Evolutionary conservation across 2,888 invertebrate species (phyloP), one percentile per base, ranked within the genome.

Genomic region (Clunio marinus): DNA sequence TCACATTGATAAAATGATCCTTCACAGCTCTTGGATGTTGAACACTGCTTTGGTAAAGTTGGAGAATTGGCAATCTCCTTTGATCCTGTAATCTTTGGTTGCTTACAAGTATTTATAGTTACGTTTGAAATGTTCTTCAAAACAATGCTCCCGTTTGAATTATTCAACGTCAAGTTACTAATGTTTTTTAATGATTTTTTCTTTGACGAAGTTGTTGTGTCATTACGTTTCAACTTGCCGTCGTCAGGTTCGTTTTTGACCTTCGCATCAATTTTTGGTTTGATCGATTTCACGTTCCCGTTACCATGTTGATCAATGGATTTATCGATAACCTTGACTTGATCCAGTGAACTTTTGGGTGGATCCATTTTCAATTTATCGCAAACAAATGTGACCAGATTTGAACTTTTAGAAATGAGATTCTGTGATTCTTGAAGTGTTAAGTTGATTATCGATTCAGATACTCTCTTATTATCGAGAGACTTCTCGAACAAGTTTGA

Each of bases 401-500:
- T 35, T 13, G 15, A 46, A 27, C 72, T 69, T 51, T 76, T 75
- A 2, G 73, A 73, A 71, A 79, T 78, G 65, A 79, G 71, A 70
- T 78, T 78, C 70, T 78, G 78, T 51, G 78, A 77, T 70, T 79
- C 79, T 46, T 76, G 76, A 68, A 78, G 69, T 17, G 79, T 79
- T 66, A 79, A 77, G 69, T 79, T 78, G 15, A 79, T 76, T 25
- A 79, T 78, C 13, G 78, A 78, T 10, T 78, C 75, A 63, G 76
- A 76, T 70, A 77, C 72, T 37, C 71, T 73, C 68, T 76, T 76
- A 62, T 76, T 77, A 1, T 74, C 68, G 17, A 68, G 27, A 2
- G 17, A 10, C 15, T 68, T 68, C 4, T 41, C 58, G 17, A 22
- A 41, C 2, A 66, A 15, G 1, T 8, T 5, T 2, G 5, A 5